phyloP scores from a whole-genome alignment of 2,888 invertebrate species.

The Chromoteleia sp. region DNA sequence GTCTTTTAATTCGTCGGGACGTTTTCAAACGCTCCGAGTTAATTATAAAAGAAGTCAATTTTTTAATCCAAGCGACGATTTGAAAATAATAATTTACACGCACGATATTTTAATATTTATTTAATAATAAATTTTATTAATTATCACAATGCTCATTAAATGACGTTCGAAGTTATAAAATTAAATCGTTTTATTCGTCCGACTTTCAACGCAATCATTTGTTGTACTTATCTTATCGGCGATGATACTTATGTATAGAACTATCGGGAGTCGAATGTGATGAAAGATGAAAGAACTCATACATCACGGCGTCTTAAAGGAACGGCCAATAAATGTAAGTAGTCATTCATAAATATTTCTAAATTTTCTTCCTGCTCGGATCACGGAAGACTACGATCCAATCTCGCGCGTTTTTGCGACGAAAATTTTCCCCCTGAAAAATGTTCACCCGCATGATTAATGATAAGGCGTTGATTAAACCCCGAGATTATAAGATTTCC shows the following conservation, averaged over 20 bases:
- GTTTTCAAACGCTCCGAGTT: too few relatives aligned
- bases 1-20: too few relatives aligned
- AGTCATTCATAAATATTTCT: too few relatives aligned
- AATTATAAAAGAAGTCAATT: too few relatives aligned
- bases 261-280: slow-evolving; percentile 62
- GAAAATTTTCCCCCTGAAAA: slow-evolving; percentile 18
- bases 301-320: slow-evolving; percentile 36
- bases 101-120: too few relatives aligned
- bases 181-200: slow-evolving; percentile 32
- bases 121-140: background rate
- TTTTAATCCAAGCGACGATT: too few relatives aligned
- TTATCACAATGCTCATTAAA: background rate
- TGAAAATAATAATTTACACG: too few relatives aligned
- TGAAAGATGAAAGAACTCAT: slow-evolving; percentile 60
- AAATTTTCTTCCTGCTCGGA: too few relatives aligned
- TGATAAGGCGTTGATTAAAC: slow-evolving; percentile 44
- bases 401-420: slow-evolving; percentile 1
- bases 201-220: slow-evolving; percentile 51
- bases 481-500: slow-evolving; percentile 21
- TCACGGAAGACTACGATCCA: background rate
- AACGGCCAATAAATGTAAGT: slow-evolving; percentile 46
- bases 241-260: slow-evolving; percentile 45
- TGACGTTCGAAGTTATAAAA: slow-evolving; percentile 38
- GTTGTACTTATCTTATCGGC: slow-evolving; percentile 62
- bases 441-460: slow-evolving; percentile 48